Base-by-base conservation (phyloP, 2,888 invertebrate genomes). In the Cerastis rubricosa region DNA sequence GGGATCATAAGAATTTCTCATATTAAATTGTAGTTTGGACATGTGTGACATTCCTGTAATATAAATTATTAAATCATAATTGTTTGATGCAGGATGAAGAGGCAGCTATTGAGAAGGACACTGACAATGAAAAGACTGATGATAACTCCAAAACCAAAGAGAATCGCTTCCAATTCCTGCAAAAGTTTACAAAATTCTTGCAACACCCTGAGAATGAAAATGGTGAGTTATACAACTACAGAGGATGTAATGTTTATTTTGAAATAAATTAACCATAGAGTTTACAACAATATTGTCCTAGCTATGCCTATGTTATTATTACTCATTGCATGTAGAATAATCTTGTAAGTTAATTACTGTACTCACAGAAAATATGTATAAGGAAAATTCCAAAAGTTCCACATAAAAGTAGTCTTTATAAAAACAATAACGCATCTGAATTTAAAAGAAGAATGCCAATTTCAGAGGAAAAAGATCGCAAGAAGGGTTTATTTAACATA, bases 151-250 rank as follows among this genome's bases (percentile, higher is more conserved):
- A 95, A 88, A 88, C 93, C 40, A 96, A 95, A 86, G 93, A 90
- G 40, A 94, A 94, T 65, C 93, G 94, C 14, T 91, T 96, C 72
- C 94, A 95, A 79, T 95, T 96, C 81, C 88, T 96, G 59, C 94
- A 96, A 81, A 94, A 94, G 19, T 93, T 96, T 85, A 95, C 95
- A 67, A 94, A 94, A 80, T 95, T 95, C 77, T 89, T 96, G 72
- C 94, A 96, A 76, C 93, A 93, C 51, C 88, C 95, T 35, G 91
- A 92, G 73, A 93, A 92, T 89, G 94, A 94, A 73, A 91, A 91
- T 89, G 94, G 95, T 95, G 82, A 89, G 88, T 85, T 25, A n/a
- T 7, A 29, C 66, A 54, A 40, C 35, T 9, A 7, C 3, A 25
- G 11, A 22, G 0, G 1, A 11, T 2, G 12, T 14, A 12, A 12